Base-by-base conservation (phyloP, 2,888 invertebrate species). In the Heterodera filipjevi region DNA sequence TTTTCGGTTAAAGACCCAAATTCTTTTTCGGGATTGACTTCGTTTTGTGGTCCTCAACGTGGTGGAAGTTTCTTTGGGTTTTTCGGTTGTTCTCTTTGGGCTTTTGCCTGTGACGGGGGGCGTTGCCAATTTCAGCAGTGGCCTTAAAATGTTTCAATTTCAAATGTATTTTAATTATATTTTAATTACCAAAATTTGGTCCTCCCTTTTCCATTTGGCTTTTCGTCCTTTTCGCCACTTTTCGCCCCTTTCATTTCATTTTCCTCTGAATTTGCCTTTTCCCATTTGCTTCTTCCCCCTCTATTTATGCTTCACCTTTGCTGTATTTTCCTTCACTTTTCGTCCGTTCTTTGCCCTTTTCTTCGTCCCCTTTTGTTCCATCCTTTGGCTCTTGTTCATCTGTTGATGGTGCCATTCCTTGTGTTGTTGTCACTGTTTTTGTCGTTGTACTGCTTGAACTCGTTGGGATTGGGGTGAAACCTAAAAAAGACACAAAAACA, bases 371-470 rank as follows among this genome's bases (percentile, higher is more conserved):
- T 39, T 39, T 39, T 39, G 8, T 39, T 39, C 39, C 12, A 10
- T 12, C 39, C 39, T 39, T 39, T 39, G 8, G 12, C 2, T 39
- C 39, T 22, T 27, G 10, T 6, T 35, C 68, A 33, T 5, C 35
- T 33, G 33, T 33, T 19, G 14, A 12, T 68, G 8, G 16, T 27
- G 33, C 14, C 33, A 19, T 16, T 19, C 33, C 3, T 3, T 3
- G 2, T 32, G n/a, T 3, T 30, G 27, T n/a, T 66, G n/a, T 19
- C 30, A 33, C 10, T 19, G 33, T 22, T 22, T 6, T n/a, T 27
- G 59, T 59, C 22, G 59, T 59, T 59, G 59, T 59, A 59, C 59
- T 59, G 35, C 59, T 74, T 77, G 66, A 66, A 77, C 33, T 74
- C 6, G 32, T 73, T 33, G 76, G 33, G 5, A 53, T 71, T 33